A percentile compares a stretch with the other conserved stretches of the same genome.
Conservation (phyloP, 2,797 vertebrate genomes). For the Tadarida brasiliensis region DNA sequence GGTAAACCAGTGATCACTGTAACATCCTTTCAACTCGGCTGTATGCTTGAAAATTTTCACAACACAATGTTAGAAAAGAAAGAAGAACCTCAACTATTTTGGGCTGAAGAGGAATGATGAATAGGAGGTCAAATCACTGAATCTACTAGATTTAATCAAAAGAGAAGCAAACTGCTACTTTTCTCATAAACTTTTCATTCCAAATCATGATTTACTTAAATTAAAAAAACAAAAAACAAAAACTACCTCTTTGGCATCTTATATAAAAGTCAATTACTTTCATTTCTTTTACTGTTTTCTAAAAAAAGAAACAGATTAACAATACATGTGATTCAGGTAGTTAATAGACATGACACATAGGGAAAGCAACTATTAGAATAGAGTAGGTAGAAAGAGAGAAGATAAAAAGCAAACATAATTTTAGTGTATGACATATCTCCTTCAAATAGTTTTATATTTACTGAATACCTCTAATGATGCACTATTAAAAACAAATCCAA, state of each 20-base stretch:
- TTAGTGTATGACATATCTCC: constrained; percentile 68
- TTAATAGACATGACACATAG: constrained; percentile 36
- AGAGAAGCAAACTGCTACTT: neutral
- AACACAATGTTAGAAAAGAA: neutral
- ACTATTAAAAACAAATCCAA: constrained; percentile 58
- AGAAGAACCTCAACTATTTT: neutral
- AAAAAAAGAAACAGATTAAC: constrained; percentile 9
- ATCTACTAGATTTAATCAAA: neutral
- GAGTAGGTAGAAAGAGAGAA: constrained; percentile 19
- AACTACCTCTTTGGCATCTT: neutral
- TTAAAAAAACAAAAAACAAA: neutral
- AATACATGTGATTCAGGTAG: constrained; percentile 38
- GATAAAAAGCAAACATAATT: constrained; percentile 66
- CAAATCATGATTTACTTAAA: neutral
- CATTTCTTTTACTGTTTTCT: constrained; percentile 27
- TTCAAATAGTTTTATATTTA: constrained; percentile 70
- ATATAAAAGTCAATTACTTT: constrained; percentile 50
- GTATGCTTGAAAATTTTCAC: constrained; percentile 39
- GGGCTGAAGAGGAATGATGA: neutral
- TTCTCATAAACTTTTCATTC: neutral
- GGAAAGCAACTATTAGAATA: constrained; percentile 62
- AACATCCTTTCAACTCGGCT: neutral
- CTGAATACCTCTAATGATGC: constrained; percentile 68
- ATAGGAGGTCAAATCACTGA: neutral
- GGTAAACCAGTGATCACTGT: neutral